phyloP scores from a whole-genome alignment of 2,797 vertebrate species.

The Leptodactylus fallax region DNA sequence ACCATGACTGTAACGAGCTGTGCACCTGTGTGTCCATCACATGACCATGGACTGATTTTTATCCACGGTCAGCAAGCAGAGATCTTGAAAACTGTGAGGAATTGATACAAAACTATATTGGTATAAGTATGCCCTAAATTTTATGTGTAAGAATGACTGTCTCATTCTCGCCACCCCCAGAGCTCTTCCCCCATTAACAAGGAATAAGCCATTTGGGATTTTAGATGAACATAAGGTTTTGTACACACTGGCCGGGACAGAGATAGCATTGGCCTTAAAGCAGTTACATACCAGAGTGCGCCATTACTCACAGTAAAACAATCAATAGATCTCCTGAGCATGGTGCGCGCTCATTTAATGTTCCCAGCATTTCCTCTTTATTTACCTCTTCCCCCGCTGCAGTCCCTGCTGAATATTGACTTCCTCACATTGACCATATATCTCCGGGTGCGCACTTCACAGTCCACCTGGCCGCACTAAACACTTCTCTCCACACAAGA shows the following conservation, averaged over 20 bases:
- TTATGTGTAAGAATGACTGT: background rate
- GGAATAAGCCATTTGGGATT: background rate
- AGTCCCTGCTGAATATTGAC: slow-evolving; percentile 51
- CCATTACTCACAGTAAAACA: slow-evolving; percentile 40
- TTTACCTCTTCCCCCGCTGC: slow-evolving; percentile 39
- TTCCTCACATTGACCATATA: slow-evolving; percentile 42
- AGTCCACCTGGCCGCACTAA: slow-evolving; percentile 30
- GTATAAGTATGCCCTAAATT: background rate
- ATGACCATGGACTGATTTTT: too few species aligned
- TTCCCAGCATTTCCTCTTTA: slow-evolving; percentile 46
- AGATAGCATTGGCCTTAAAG: slow-evolving; percentile 30
- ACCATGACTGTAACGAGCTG: too few species aligned
- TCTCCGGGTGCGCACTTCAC: slow-evolving; percentile 23
- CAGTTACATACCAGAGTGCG: slow-evolving; percentile 44
- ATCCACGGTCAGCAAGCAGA: too few species aligned
- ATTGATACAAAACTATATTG: too few species aligned
- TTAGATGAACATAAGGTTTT: background rate
- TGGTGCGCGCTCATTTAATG: slow-evolving; percentile 39
- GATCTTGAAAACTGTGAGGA: too few species aligned
- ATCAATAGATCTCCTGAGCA: slow-evolving; percentile 52
- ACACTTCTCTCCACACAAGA: background rate
- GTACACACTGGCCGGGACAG: background rate
- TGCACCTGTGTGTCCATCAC: too few species aligned
- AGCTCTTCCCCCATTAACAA: background rate
- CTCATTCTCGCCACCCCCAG: background rate